Base-by-base conservation (phyloP, 2,888 invertebrate genomes). In the Lycaena phlaeas region DNA sequence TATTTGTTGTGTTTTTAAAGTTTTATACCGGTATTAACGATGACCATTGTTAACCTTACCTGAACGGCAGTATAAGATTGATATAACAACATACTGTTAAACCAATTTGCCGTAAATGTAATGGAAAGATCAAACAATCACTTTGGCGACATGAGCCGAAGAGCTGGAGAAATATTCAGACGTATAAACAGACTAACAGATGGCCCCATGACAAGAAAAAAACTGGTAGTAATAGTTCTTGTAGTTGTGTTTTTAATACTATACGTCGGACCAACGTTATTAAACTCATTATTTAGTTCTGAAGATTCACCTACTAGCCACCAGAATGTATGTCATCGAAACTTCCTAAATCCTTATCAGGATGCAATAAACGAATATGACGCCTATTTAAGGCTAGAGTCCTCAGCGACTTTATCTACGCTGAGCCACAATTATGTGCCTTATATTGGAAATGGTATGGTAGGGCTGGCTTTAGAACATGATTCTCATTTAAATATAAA, bases 361-460 rank as follows among this genome's bases (percentile, higher is more conserved):
- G 67, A 84, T 4, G 87, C 89, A 56, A 71, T 87, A 17, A 68
- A 70, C n/a, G 88, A 90, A 45, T 90, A 89, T 59, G 91, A 92
- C 61, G 90, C 88, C 5, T 90, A 90, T 59, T 74, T 92, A 47
- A 75, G 88, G 45, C 66, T 70, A 27, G 89, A 90, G 56, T 78
- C 86, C 40, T 72, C 86, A 9, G 82, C 87, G 3, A 73, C 79
- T 3, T 54, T 81, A 26, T 64, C 67, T 11, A 70, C 84, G 2
- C 76, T 82, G 10, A 88, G 88, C 52, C 86, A 87, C 29, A 82
- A 86, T 49, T 91, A 88, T 56, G 85, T 92, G 64, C 91, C 92
- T 53, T 92, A 91, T 57, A 85, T 91, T 43, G 93, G 93, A 7
- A 93, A 93, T 70, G 93, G 93, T 1, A 76, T 89, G 44, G 73